Percentiles rank a stretch among this genome's conserved stretches.
Evolutionary conservation across 1,140 invertebrate genomes (phyloP).

Genomic region (Fopius arisanus): DNA sequence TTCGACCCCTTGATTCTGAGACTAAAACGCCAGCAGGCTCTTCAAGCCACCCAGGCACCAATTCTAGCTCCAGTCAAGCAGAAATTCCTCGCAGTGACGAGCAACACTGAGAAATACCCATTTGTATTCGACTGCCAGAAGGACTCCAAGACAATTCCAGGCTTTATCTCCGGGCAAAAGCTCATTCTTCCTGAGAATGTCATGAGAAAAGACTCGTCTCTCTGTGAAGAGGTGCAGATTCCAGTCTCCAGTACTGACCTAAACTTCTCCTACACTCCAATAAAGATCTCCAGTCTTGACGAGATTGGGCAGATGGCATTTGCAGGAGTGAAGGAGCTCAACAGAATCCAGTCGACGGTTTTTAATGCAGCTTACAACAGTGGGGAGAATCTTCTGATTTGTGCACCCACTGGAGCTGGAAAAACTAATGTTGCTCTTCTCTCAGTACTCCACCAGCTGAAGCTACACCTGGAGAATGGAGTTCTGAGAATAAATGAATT

Average conservation of each 20-base stretch:
- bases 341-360: slow-evolving; percentile 95
- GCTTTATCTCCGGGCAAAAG: slow-evolving; percentile 82
- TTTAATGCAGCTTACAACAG: slow-evolving; percentile 94
- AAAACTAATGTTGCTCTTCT: slow-evolving; percentile 99
- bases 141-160: slow-evolving; percentile 73
- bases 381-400: slow-evolving; percentile 96
- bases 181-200: slow-evolving; percentile 83
- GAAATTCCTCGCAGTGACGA: slow-evolving; percentile 40
- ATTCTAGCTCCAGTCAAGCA: slow-evolving; percentile 51
- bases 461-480: slow-evolving; percentile 81
- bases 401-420: slow-evolving; percentile 95
- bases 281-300: slow-evolving; percentile 80
- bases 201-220: slow-evolving; percentile 72
- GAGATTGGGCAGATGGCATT: slow-evolving; percentile 89
- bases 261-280: slow-evolving; percentile 73
- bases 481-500: slow-evolving; percentile 91
- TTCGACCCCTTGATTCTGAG: slow-evolving; percentile 59
- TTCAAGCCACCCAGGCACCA: slow-evolving; percentile 56
- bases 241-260: slow-evolving; percentile 76
- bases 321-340: slow-evolving; percentile 84
- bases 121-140: slow-evolving; percentile 84
- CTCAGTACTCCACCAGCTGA: slow-evolving; percentile 88
- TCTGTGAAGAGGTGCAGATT: slow-evolving; percentile 89
- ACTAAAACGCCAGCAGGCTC: slow-evolving; percentile 61
- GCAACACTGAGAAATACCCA: slow-evolving; percentile 74